These are phyloP conservation scores for Drosophila kikkawai DNA, from an alignment of 1,140 invertebrate species.

Conservation along the genomic window DNA sequence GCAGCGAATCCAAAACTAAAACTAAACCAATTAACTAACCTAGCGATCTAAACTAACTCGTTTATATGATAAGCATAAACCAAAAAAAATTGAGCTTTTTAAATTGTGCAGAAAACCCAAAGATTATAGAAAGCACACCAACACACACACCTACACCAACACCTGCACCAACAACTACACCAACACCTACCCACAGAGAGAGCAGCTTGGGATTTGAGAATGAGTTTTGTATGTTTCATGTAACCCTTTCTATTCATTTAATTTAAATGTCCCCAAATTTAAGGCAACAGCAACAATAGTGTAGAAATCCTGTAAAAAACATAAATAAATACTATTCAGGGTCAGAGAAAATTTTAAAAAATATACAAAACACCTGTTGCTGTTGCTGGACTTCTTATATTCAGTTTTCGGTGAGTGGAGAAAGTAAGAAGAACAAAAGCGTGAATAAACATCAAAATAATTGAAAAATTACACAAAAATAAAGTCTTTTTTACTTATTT, in stretches of 20 bases:
- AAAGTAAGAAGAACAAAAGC: constrained; percentile 55
- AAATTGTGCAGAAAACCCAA: constrained; percentile 68
- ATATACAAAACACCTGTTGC: neutral
- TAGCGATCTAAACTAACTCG: constrained; percentile 63
- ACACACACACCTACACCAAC: constrained; percentile 9
- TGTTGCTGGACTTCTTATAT: constrained; percentile 28
- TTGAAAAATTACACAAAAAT: constrained; percentile 31
- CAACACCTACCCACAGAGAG: constrained; percentile 6
- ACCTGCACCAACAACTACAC: constrained; percentile 18
- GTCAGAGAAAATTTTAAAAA: neutral
- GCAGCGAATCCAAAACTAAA: constrained; percentile 39
- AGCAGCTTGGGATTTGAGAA: constrained; percentile 48
- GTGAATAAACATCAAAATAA: constrained; percentile 63
- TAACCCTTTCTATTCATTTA: constrained; percentile 8
- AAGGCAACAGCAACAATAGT: constrained; percentile 13
- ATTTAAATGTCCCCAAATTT: neutral
- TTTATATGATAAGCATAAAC: constrained; percentile 71
- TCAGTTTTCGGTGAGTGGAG: constrained; percentile 55
- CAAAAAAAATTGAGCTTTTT: constrained; percentile 76
- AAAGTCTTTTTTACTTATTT: constrained; percentile 1
- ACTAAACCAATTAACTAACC: constrained; percentile 61
- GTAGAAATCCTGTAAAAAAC: neutral
- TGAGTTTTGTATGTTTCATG: constrained; percentile 34
- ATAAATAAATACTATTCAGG: neutral
- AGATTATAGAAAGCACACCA: constrained; percentile 21